Percentiles rank a stretch among this genome's conserved stretches.
These are phyloP conservation scores for Trichopria drosophilae DNA, from an alignment of 2,888 invertebrate species.

Conservation along the genomic window DNA sequence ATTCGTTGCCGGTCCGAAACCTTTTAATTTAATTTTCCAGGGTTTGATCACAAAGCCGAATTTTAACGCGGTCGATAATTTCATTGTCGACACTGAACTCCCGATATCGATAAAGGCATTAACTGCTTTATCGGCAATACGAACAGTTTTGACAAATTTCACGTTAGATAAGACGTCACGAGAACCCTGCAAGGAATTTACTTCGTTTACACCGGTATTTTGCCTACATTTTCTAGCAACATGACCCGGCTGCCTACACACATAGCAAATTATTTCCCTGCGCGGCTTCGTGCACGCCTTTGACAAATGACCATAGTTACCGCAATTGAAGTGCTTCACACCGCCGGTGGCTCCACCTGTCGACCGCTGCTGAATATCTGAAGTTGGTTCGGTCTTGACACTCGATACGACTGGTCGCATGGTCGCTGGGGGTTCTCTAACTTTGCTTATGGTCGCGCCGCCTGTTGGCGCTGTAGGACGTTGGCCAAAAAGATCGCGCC, in stretches of 20 bases:
- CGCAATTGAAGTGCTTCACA: no score
- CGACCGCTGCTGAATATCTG: no score
- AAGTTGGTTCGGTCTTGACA: no score
- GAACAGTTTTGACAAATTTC: constrained; percentile 2
- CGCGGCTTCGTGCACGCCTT: no score
- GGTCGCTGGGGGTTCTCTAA: no score
- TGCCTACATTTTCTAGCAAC: background rate
- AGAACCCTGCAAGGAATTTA: background rate
- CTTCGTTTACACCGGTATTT: background rate
- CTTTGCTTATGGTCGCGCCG: no score
- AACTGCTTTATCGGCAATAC: background rate
- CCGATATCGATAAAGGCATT: no score
- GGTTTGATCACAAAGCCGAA: background rate
- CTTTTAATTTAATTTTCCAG: background rate
- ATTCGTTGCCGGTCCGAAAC: background rate
- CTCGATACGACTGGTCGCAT: no score
- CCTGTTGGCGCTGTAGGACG: no score
- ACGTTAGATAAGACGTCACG: background rate
- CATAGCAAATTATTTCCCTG: background rate
- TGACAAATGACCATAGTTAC: no score
- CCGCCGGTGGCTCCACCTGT: no score
- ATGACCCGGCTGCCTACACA: background rate
- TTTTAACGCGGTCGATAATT: background rate
- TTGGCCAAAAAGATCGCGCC: no score
- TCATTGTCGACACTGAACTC: constrained; percentile 7